Percentiles rank a stretch among this genome's conserved stretches.
phyloP scores from a whole-genome alignment of 2,113 vertebrate species.

The Pseudopodoces humilis region DNA sequence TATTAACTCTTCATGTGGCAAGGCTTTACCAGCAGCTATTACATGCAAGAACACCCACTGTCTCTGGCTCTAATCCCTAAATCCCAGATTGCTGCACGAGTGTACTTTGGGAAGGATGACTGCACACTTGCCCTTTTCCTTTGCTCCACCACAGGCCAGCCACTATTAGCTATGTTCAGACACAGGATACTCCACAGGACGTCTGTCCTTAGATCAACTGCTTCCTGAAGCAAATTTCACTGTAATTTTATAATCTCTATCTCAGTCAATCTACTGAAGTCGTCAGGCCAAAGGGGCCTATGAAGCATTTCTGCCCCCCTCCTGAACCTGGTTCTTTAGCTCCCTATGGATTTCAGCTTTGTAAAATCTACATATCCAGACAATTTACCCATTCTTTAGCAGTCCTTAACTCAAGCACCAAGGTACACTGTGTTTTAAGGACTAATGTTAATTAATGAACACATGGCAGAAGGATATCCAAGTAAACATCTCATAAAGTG shows the following conservation, averaged over 20 bases:
- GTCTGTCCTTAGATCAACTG: background rate
- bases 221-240: background rate
- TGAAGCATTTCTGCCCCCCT: background rate
- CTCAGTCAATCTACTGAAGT: background rate
- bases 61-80: background rate
- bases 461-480: background rate
- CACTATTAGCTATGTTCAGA: background rate
- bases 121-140: background rate
- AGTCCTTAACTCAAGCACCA: background rate
- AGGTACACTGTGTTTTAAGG: background rate
- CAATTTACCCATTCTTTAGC: background rate
- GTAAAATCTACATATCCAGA: background rate
- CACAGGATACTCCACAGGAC: background rate
- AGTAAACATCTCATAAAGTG: background rate
- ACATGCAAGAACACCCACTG: background rate
- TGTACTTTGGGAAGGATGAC: background rate
- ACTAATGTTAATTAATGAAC: background rate
- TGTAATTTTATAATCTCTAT: background rate
- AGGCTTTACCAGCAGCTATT: background rate
- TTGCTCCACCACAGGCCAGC: background rate
- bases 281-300: background rate
- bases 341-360: background rate
- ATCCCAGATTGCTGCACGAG: background rate
- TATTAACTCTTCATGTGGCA: background rate
- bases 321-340: background rate